Evolutionary conservation across 2,113 vertebrate species (phyloP).

Genomic region (Silurus meridionalis): DNA sequence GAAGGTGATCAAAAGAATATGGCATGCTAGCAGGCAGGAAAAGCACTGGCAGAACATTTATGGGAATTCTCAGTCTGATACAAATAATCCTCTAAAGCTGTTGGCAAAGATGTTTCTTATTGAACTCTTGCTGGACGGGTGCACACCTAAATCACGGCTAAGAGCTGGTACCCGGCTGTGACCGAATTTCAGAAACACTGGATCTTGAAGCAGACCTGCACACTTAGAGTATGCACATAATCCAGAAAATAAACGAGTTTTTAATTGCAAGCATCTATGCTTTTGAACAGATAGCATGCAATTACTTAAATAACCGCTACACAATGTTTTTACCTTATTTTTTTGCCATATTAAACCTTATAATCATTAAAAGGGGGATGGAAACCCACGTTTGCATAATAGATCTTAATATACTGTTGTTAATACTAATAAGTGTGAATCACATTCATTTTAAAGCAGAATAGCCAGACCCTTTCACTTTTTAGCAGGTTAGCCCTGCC

Average conservation of each 20-base stretch:
- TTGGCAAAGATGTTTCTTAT: slow-evolving; percentile 29
- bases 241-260: too few relatives aligned
- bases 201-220: not conserved
- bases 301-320: not conserved
- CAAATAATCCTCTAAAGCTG: slow-evolving; percentile 40
- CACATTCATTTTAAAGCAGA: not conserved
- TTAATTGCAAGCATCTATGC: not conserved
- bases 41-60: slow-evolving; percentile 29
- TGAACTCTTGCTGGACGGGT: slow-evolving; percentile 10
- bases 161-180: slow-evolving; percentile 26
- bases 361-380: not conserved
- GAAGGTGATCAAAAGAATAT: slow-evolving; percentile 22
- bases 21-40: not conserved
- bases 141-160: slow-evolving; percentile 21
- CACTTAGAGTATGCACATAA: not conserved
- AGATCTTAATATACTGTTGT: not conserved
- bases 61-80: slow-evolving; percentile 35
- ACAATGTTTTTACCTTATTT: not conserved
- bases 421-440: not conserved
- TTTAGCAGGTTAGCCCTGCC: not conserved
- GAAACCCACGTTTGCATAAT: not conserved
- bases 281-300: not conserved
- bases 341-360: not conserved
- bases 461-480: not conserved
- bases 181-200: not conserved